A percentile compares a stretch with the other conserved stretches of the same genome.
These are phyloP conservation scores for Syrrhaptes paradoxus DNA, from an alignment of 2,113 vertebrate species.

Conservation along the genomic window DNA sequence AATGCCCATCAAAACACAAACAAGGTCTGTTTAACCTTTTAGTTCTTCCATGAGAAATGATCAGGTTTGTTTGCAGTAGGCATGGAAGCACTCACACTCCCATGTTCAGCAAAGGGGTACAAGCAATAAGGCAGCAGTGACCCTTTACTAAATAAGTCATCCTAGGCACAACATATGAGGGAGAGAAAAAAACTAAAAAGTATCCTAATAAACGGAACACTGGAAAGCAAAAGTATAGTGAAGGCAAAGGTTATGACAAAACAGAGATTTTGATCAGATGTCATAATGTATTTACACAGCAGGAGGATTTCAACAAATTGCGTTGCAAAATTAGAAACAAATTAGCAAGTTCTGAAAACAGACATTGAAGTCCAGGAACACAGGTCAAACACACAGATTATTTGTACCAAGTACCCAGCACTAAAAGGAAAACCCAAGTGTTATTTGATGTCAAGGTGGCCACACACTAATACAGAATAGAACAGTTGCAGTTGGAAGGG, in stretches of 20 bases:
- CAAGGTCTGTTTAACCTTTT: not conserved
- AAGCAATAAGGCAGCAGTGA: not conserved
- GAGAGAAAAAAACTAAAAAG: not conserved
- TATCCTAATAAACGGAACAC: not conserved
- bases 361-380: not conserved
- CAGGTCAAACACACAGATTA: not conserved
- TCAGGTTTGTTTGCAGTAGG: not conserved
- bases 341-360: not conserved
- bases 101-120: not conserved
- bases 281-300: constrained; percentile 11
- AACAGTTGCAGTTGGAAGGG: not conserved
- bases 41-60: not conserved
- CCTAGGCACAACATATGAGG: not conserved
- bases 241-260: not conserved
- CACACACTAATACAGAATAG: not conserved
- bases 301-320: not conserved
- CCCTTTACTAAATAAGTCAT: not conserved
- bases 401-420: not conserved
- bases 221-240: not conserved
- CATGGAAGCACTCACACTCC: not conserved
- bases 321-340: not conserved
- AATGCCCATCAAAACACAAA: not conserved
- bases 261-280: not conserved
- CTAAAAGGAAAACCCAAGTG: not conserved
- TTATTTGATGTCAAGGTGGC: not conserved